Evolutionary conservation across 2,797 vertebrate species (phyloP).

Genomic region (Sciurus carolinensis): DNA sequence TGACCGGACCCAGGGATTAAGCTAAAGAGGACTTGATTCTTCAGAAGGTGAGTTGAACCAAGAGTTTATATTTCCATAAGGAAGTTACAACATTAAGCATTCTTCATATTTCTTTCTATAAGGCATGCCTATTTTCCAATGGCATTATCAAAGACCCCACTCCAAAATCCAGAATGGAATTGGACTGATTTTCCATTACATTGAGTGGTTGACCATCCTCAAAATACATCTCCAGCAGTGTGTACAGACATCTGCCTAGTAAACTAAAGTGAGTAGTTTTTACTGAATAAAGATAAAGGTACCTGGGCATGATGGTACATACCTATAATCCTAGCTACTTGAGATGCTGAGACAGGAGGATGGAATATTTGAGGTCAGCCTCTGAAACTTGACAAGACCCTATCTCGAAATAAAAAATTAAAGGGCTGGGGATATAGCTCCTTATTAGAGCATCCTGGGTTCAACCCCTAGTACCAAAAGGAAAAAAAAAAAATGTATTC

Average conservation of each 20-base stretch:
- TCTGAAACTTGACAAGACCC: too few species aligned
- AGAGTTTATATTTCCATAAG: not conserved
- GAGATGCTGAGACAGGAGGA: too few species aligned
- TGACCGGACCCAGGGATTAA: not conserved
- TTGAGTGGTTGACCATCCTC: not conserved
- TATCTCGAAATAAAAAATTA: too few species aligned
- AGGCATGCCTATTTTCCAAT: not conserved
- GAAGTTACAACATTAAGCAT: not conserved
- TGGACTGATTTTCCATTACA: not conserved
- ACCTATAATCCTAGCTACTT: too few species aligned
- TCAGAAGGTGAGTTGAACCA: not conserved
- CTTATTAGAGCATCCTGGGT: too few species aligned
- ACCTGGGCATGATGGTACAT: too few species aligned
- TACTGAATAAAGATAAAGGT: constrained; percentile 2
- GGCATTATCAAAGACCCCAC: not conserved
- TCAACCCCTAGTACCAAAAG: too few species aligned
- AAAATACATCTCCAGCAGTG: not conserved
- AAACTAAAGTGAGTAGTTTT: constrained; percentile 19
- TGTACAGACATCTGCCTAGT: not conserved
- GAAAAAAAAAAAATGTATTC: not conserved
- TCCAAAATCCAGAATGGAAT: too few species aligned
- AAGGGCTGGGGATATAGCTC: too few species aligned
- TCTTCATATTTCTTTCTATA: not conserved
- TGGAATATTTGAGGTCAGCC: too few species aligned
- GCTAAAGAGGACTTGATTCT: not conserved